Evolutionary conservation across 1,140 invertebrate genomes (phyloP), one percentile per base, ranked within the genome.

Genomic region (Pantala flavescens): DNA sequence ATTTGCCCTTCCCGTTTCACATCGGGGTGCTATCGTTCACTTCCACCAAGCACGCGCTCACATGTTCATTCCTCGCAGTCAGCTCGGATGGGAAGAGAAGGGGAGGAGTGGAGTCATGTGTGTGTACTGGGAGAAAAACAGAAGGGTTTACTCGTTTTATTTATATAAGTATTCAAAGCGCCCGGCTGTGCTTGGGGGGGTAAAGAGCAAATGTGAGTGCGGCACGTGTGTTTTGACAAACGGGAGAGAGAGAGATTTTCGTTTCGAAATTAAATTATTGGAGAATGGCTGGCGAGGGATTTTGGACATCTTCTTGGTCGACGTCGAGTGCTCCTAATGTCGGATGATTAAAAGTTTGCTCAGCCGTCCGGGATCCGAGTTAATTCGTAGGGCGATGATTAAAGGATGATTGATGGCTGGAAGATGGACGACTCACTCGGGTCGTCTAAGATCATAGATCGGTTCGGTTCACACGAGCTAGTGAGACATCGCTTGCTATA

Each of bases 221-320:
- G 49, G n/a, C 49, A 63, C 49, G 49, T 63, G 49, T 63, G 49
- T 63, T 63, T 63, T 63, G 49, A 63, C n/a, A 63, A 63, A 63
- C 49, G 49, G 49, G 12, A 63, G 49, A 49, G 43, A 49, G n/a
- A n/a, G 43, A 63, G 49, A 63, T 19, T 63, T 63, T 63, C 49
- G 49, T 63, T 63, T 63, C 49, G 49, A 63, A 63, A 63, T 63
- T 63, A 63, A 63, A 63, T 63, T 21, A 63, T 63, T 63, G 49
- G 49, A 63, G 49, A 63, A 63, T 63, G 49, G 49, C 12, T 14
- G 49, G n/a, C 49, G 49, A 63, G 49, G 49, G 49, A 63, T 19
- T 63, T 63, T 1, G 49, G 12, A 12, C 3, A 63, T 21, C 14
- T 16, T 19, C 49, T 63, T 63, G 3, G 3, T 63, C 49, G 49